Percentiles rank a stretch among this genome's conserved stretches.
Evolutionary conservation across 2,113 vertebrate genomes (phyloP).

Genomic region (Ictidomys tridecemlineatus): DNA sequence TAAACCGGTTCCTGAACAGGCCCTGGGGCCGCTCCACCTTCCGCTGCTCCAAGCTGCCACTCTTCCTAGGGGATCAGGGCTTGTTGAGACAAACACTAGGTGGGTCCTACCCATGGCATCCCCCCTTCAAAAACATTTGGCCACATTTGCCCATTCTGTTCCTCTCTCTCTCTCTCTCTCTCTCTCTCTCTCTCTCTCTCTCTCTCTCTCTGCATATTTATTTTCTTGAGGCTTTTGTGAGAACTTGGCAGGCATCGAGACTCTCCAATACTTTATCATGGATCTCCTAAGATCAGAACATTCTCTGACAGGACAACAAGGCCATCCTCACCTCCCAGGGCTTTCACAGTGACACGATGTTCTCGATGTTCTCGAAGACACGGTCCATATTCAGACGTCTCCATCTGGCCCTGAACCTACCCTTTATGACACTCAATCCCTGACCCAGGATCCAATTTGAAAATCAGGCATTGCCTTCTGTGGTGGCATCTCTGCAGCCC

Average conservation of each 20-base stretch:
- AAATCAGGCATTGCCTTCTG: neutral
- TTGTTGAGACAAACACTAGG: neutral
- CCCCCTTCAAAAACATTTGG: neutral
- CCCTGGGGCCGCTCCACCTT: neutral
- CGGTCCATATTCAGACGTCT: neutral
- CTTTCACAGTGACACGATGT: neutral
- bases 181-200: accelerated
- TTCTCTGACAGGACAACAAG: neutral
- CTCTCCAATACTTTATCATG: neutral
- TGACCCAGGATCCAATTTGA: neutral
- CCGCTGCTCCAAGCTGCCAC: neutral
- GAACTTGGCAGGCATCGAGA: neutral
- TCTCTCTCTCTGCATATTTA: neutral
- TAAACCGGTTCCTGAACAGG: neutral
- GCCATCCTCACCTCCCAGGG: neutral
- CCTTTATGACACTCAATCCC: neutral
- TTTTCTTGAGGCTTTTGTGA: neutral
- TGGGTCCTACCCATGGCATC: neutral
- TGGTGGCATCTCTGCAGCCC: neutral
- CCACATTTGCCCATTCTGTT: neutral
- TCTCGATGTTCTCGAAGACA: neutral
- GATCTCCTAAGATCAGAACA: neutral
- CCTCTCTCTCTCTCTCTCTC: neutral
- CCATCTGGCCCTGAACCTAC: neutral
- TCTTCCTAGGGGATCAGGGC: neutral